These are phyloP conservation scores for Erpobdella octoculata DNA, from an alignment of 2,888 invertebrate genomes.

Conservation along the genomic window DNA sequence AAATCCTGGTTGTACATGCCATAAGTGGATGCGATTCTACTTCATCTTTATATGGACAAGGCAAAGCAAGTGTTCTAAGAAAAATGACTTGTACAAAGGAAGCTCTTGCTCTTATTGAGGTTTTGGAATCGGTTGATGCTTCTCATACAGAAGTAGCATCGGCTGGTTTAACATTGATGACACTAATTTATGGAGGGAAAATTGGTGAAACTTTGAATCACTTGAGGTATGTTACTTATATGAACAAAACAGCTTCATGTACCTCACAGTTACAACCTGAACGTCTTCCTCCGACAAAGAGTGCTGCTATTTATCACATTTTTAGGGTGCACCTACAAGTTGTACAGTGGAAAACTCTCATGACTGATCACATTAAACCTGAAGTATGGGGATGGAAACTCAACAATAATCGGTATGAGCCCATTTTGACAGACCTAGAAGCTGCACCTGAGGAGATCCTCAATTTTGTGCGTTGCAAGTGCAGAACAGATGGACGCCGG, in stretches of 20 bases:
- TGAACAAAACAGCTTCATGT: background rate
- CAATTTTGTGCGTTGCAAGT: background rate
- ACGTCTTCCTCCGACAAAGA: constrained; percentile 11
- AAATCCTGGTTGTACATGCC: background rate
- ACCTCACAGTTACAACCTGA: background rate
- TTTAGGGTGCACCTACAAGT: constrained; percentile 9
- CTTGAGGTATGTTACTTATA: constrained; percentile 3
- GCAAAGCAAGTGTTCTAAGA: background rate
- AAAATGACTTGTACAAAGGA: background rate
- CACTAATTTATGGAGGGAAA: too few relatives aligned
- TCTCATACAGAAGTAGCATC: too few relatives aligned
- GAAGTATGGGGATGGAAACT: constrained; percentile 5
- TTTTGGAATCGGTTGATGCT: background rate
- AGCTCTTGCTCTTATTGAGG: background rate
- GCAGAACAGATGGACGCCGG: too few relatives aligned
- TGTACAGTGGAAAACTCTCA: constrained; percentile 4
- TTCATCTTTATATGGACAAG: background rate
- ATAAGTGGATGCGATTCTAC: too few relatives aligned
- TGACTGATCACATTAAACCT: background rate
- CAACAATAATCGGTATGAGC: background rate
- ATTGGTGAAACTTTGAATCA: too few relatives aligned
- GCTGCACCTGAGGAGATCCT: background rate
- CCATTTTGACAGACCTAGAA: background rate
- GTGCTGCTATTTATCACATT: background rate
- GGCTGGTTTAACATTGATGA: too few relatives aligned